These are phyloP conservation scores for Nyctereutes procyonoides DNA, from an alignment of 2,113 vertebrate genomes.

Conservation along the genomic window DNA sequence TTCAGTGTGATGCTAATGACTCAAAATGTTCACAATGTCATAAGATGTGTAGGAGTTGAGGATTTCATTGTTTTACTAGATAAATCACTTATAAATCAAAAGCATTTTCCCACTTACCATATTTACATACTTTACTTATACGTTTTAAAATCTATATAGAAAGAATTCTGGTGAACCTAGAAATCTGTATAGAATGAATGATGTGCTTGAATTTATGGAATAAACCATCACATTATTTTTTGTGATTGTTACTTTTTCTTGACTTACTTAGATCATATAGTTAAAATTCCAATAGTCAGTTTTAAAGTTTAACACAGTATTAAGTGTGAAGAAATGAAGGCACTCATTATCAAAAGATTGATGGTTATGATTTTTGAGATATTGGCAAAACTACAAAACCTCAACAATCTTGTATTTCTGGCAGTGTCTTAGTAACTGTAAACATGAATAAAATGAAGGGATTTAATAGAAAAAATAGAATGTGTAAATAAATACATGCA, in stretches of 20 bases:
- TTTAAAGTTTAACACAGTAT: slow-evolving; percentile 76
- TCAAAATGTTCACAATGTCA: slow-evolving; percentile 1
- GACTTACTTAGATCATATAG: slow-evolving; percentile 75
- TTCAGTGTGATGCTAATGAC: background rate
- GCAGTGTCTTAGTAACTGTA: slow-evolving; percentile 64
- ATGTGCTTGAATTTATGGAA: background rate
- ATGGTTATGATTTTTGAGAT: slow-evolving; percentile 76
- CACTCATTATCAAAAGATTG: slow-evolving; percentile 77
- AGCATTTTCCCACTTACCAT: background rate
- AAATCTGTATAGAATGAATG: background rate
- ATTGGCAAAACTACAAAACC: slow-evolving; percentile 70
- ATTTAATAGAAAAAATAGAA: slow-evolving; percentile 53
- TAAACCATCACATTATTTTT: slow-evolving; percentile 38
- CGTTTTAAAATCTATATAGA: background rate
- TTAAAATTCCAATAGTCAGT: slow-evolving; percentile 64
- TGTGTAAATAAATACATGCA: background rate
- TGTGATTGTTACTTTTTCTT: slow-evolving; percentile 58
- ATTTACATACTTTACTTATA: slow-evolving; percentile 15
- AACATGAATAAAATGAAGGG: slow-evolving; percentile 67
- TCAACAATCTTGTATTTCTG: slow-evolving; percentile 71
- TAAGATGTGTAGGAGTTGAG: background rate
- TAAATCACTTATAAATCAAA: slow-evolving; percentile 20
- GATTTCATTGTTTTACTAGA: slow-evolving; percentile 50
- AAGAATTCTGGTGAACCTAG: slow-evolving; percentile 26
- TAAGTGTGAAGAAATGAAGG: slow-evolving; percentile 69